phyloP scores from a whole-genome alignment of 2,888 invertebrate genomes.

The Meloe dianella region DNA sequence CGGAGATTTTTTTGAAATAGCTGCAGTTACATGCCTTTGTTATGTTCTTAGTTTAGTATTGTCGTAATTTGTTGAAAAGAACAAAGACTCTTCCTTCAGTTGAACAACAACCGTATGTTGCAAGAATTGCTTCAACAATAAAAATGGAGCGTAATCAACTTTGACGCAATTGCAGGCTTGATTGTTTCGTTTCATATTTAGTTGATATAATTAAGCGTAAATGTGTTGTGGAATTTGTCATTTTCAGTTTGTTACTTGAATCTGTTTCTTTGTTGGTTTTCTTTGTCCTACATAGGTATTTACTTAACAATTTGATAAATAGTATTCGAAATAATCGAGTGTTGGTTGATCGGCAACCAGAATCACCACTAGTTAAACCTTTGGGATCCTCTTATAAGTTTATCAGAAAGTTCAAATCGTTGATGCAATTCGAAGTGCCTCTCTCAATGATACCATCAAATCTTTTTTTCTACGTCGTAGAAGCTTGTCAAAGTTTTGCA shows the following conservation, averaged over 20 bases:
- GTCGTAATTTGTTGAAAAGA: not conserved
- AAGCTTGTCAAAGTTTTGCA: not conserved
- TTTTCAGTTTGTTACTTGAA: not conserved
- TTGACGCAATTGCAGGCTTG: not conserved
- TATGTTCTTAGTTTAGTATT: not conserved
- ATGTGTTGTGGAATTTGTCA: not conserved
- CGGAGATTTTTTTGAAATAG: not conserved
- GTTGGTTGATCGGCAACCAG: not conserved
- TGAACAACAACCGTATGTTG: not conserved
- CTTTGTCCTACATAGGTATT: not conserved
- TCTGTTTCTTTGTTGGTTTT: not conserved
- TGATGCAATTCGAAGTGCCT: not conserved
- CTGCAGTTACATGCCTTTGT: not conserved
- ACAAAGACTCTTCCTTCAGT: not conserved
- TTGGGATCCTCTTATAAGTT: not conserved
- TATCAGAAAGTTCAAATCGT: not conserved
- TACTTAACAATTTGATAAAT: not conserved
- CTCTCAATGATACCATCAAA: not conserved
- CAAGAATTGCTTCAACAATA: not conserved
- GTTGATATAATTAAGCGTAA: not conserved
- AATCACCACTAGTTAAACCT: not conserved
- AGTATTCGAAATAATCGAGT: not conserved
- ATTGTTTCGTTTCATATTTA: not conserved
- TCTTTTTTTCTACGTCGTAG: not conserved
- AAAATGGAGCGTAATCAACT: not conserved